Percentiles rank a stretch among this genome's conserved stretches.
Conservation (phyloP, 1,140 invertebrate genomes). For the Pseudoatta argentina region DNA sequence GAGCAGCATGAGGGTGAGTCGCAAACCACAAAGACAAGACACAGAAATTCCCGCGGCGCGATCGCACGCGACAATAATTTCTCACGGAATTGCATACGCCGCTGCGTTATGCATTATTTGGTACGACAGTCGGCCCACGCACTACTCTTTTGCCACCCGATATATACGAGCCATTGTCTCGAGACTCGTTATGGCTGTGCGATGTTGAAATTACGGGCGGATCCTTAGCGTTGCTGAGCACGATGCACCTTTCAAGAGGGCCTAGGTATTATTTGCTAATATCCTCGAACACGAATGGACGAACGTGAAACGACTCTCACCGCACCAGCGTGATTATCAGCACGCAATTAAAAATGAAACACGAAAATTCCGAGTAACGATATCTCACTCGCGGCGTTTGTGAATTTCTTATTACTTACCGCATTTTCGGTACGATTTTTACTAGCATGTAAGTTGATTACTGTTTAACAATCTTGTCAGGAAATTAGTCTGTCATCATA, state of each 20-base stretch:
- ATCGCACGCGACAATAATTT: conserved; percentile 66
- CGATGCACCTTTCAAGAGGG: conserved; percentile 54
- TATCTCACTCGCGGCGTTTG: neutral
- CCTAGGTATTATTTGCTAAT: conserved; percentile 59
- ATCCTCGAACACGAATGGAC: neutral
- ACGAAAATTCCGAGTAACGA: conserved; percentile 10
- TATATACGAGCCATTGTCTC: conserved; percentile 78
- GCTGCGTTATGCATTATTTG: conserved; percentile 56
- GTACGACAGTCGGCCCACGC: conserved; percentile 69
- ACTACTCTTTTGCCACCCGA: conserved; percentile 75
- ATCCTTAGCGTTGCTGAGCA: conserved; percentile 62
- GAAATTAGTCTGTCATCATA: conserved; percentile 58
- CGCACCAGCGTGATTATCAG: neutral
- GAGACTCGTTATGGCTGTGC: conserved; percentile 71
- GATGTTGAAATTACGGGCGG: conserved; percentile 76
- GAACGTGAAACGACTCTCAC: conserved; percentile 2
- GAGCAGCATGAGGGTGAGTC: conserved; percentile 61
- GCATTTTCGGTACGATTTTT: conserved; percentile 28
- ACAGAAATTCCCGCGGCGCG: conserved; percentile 66
- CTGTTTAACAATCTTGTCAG: conserved; percentile 37
- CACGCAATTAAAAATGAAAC: conserved; percentile 47
- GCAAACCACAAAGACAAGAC: conserved; percentile 62
- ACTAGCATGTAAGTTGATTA: conserved; percentile 39
- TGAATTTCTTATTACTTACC: conserved; percentile 6
- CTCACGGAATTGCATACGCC: conserved; percentile 63